Evolutionary conservation across 2,113 vertebrate species (phyloP).

Genomic region (Brachyhypopomus occidentalis): DNA sequence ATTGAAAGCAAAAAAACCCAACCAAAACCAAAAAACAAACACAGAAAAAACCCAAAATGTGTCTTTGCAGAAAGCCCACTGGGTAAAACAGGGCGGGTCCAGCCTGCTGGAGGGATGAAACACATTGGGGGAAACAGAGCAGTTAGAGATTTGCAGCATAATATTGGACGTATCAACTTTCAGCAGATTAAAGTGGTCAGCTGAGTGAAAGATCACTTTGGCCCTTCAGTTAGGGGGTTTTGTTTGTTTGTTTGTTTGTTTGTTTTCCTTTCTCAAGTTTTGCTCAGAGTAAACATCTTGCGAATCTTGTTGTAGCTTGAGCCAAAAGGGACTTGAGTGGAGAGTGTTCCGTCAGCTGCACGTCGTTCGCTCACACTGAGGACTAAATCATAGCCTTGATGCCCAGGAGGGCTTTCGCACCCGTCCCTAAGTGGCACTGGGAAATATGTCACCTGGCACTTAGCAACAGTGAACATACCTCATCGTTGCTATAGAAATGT

Average conservation of each 20-base stretch:
- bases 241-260: conserved; percentile 16
- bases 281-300: conserved; percentile 23
- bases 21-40: conserved; percentile 20
- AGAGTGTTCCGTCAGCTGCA: conserved; percentile 26
- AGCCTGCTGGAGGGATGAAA: conserved; percentile 17
- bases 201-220: conserved; percentile 21
- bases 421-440: conserved; percentile 53
- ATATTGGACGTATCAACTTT: conserved; percentile 24
- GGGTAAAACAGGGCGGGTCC: conserved; percentile 13
- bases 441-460: conserved; percentile 63
- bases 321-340: conserved; percentile 40
- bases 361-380: conserved; percentile 10
- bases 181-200: conserved; percentile 13
- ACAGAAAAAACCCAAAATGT: neutral
- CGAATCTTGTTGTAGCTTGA: conserved; percentile 46
- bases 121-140: neutral
- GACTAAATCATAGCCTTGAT: conserved; percentile 30
- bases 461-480: conserved; percentile 71
- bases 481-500: conserved; percentile 72
- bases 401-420: conserved; percentile 17
- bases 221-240: neutral
- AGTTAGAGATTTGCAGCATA: conserved; percentile 38
- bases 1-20: neutral
- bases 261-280: neutral
- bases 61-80: conserved; percentile 7